Evolutionary conservation across 2,113 vertebrate species (phyloP), one percentile per base, ranked within the genome.

Genomic region (Thymallus thymallus): DNA sequence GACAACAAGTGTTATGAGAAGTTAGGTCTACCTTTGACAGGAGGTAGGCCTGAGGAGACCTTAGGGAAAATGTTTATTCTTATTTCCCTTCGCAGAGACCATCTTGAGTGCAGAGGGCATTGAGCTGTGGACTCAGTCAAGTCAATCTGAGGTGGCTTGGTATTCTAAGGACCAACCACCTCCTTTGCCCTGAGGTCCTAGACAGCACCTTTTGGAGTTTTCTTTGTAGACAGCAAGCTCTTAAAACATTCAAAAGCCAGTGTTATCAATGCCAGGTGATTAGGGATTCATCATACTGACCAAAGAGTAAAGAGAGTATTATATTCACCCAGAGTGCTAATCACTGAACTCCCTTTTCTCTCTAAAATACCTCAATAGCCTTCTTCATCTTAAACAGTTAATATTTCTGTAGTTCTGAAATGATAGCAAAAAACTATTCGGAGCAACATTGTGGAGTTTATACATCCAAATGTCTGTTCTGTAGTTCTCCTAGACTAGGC

Each of bases 51-150:
- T 62, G 70, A 69, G 66, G 65, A 82, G 72, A 86, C 82, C 79
- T 69, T 51, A 63, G 82, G 82, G 82, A 81, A 75, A 70, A 70
- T 68, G 70, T 80, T 76, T 85, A 83, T 85, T 87, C 83, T 87
- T 83, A 79, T 82, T 79, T 82, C 74, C 55, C 74, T 79, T 83
- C 74, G 78, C 76, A 72, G 63, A 76, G 68, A 56, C 69, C 48
- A 71, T 79, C 76, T 80, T 69, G 83, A 80, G 80, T 83, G 76
- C 76, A 78, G 76, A 75, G 76, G 80, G 80, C 79, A 85, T 72
- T 78, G 76, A 83, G 76, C 80, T 83, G 80, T 81, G 82, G 75
- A 80, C 63, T 74, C 76, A 73, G 80, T 79, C 82, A 85, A 76
- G 58, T 76, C 72, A 71, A 41, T 79, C 72, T 62, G 48, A 63